Conservation (phyloP, 2,113 vertebrate genomes). For the Cinclus mexicanus region DNA sequence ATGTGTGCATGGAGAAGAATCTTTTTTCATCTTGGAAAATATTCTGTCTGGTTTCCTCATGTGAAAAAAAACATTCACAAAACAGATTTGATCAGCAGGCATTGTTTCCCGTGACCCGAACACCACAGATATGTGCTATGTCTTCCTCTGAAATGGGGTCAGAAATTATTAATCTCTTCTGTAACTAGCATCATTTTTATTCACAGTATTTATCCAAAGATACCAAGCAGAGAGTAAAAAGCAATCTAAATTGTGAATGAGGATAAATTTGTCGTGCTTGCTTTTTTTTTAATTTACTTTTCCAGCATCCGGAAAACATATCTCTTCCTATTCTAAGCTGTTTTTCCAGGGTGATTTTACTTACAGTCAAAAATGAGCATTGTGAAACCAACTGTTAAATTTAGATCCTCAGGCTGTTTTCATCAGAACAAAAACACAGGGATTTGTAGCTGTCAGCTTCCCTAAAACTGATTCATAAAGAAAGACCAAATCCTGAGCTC, state of each 20-base stretch:
- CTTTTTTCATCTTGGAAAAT: neutral
- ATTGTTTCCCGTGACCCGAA: neutral
- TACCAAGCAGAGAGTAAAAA: neutral
- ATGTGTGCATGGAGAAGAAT: neutral
- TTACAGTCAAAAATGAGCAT: conserved; percentile 43
- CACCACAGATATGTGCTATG: neutral
- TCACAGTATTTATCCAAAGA: neutral
- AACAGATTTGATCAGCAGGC: neutral
- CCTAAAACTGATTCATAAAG: conserved; percentile 22
- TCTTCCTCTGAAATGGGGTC: neutral
- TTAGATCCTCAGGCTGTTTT: conserved; percentile 54
- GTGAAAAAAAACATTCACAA: neutral
- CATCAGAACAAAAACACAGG: conserved; percentile 44
- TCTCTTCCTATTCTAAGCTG: conserved; percentile 9
- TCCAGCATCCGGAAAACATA: neutral
- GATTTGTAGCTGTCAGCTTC: conserved; percentile 50
- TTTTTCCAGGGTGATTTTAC: conserved; percentile 47
- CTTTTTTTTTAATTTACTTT: neutral
- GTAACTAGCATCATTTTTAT: neutral
- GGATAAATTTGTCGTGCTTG: neutral
- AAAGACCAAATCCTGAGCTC: conserved; percentile 10
- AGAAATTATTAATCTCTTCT: neutral
- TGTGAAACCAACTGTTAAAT: conserved; percentile 65
- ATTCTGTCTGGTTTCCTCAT: neutral
- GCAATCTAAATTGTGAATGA: neutral